Conservation (phyloP, 2,888 invertebrate genomes). For the Tenthredo livida region DNA sequence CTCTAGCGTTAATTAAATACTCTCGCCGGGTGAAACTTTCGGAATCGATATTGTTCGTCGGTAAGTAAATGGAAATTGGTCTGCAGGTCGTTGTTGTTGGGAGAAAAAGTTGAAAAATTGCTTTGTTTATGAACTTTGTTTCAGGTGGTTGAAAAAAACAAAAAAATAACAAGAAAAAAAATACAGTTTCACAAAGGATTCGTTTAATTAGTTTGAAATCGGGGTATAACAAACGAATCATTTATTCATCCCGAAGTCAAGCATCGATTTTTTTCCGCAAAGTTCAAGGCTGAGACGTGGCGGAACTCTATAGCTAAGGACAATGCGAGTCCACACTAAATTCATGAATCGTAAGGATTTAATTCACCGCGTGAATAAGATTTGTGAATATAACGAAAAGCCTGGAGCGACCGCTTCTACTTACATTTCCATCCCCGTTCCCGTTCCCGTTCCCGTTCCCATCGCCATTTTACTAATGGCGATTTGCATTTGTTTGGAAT, state of each 20-base stretch:
- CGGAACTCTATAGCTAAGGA: neutral
- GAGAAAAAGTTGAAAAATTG: neutral
- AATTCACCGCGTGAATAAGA: neutral
- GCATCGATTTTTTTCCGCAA: neutral
- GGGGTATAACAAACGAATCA: neutral
- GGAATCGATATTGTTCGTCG: neutral
- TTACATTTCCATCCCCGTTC: neutral
- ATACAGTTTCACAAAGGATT: neutral
- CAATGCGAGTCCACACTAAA: neutral
- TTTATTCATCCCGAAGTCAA: neutral
- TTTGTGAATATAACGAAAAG: neutral
- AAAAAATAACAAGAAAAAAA: neutral
- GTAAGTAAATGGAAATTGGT: neutral
- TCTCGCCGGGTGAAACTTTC: slow-evolving; percentile 5
- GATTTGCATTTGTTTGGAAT: slow-evolving; percentile 50
- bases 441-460: slow-evolving; percentile 7
- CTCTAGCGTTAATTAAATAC: slow-evolving; percentile 10
- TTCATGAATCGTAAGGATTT: slow-evolving; percentile 11
- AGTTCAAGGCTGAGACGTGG: neutral
- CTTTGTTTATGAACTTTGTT: neutral
- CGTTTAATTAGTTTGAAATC: neutral
- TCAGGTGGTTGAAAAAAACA: neutral
- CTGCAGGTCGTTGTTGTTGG: neutral
- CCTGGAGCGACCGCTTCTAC: neutral
- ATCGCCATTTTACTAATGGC: slow-evolving; percentile 38